Evolutionary conservation across 2,888 invertebrate genomes (phyloP).

Genomic region (Ethmia dodecea): DNA sequence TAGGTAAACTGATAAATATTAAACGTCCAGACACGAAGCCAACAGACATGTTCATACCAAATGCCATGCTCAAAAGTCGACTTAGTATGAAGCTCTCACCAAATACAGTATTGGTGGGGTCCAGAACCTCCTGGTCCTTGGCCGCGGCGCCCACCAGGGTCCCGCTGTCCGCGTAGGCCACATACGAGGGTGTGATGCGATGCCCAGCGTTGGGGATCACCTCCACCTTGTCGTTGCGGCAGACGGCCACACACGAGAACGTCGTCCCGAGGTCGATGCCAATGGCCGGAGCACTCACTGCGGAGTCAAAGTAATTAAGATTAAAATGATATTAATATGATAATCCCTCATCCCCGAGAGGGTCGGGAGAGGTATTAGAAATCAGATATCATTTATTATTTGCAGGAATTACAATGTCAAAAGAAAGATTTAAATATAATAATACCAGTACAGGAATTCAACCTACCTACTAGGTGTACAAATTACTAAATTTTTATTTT

Average conservation of each 20-base stretch:
- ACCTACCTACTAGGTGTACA: too few relatives aligned
- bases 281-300: slow-evolving; percentile 80
- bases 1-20: too few relatives aligned
- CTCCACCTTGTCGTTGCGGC: slow-evolving; percentile 89
- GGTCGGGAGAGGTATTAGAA: too few relatives aligned
- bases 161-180: slow-evolving; percentile 45
- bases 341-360: too few relatives aligned
- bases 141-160: slow-evolving; percentile 21
- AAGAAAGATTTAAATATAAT: too few relatives aligned
- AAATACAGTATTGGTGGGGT: slow-evolving; percentile 89
- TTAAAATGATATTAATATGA: too few relatives aligned
- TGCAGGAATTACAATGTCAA: too few relatives aligned
- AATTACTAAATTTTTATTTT: too few relatives aligned
- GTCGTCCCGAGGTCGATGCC: slow-evolving; percentile 84
- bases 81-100: slow-evolving; percentile 34
- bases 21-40: too few relatives aligned
- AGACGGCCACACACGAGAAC: slow-evolving; percentile 78
- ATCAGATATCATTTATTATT: too few relatives aligned
- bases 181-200: slow-evolving; percentile 25
- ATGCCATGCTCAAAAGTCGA: neutral
- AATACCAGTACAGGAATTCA: too few relatives aligned
- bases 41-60: neutral
- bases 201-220: slow-evolving; percentile 79
- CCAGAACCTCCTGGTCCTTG: slow-evolving; percentile 76
- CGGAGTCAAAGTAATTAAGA: too few relatives aligned